These are phyloP conservation scores for Drosophila melanosoma DNA, from an alignment of 2,888 invertebrate species.

Conservation along the genomic window DNA sequence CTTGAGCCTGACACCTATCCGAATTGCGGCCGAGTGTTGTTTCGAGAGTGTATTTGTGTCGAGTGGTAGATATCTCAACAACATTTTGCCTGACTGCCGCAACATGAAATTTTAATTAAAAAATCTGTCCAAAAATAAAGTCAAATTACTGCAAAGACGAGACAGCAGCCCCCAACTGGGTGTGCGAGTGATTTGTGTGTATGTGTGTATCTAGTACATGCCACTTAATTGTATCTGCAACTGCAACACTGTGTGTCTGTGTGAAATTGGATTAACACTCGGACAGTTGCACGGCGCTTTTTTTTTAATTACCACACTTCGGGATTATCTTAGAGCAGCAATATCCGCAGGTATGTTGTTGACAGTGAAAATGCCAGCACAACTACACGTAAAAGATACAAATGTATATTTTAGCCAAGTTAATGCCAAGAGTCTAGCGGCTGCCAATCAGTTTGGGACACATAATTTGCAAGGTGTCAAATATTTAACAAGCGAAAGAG, in stretches of 20 bases:
- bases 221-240: constrained; percentile 43
- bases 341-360: constrained; percentile 40
- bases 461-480: constrained; percentile 21
- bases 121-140: constrained; percentile 77
- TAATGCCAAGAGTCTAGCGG: constrained; percentile 10
- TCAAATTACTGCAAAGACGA: constrained; percentile 56
- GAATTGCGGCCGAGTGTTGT: constrained; percentile 26
- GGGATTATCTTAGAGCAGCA: constrained; percentile 47
- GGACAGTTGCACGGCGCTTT: constrained; percentile 66
- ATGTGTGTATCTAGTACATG: constrained; percentile 7
- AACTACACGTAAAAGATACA: constrained; percentile 36
- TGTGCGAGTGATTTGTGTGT: not conserved
- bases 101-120: constrained; percentile 80
- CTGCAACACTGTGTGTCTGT: constrained; percentile 33
- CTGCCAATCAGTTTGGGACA: constrained; percentile 27
- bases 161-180: constrained; percentile 10
- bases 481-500: not conserved
- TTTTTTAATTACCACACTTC: constrained; percentile 68
- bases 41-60: constrained; percentile 33
- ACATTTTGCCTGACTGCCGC: constrained; percentile 52
- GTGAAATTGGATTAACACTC: constrained; percentile 76
- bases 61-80: constrained; percentile 54
- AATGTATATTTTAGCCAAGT: constrained; percentile 27
- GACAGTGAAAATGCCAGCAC: constrained; percentile 18
- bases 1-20: constrained; percentile 53